Percentiles rank a stretch among this genome's conserved stretches.
Evolutionary conservation across 2,888 invertebrate genomes (phyloP).

Genomic region (Euproctis similis): DNA sequence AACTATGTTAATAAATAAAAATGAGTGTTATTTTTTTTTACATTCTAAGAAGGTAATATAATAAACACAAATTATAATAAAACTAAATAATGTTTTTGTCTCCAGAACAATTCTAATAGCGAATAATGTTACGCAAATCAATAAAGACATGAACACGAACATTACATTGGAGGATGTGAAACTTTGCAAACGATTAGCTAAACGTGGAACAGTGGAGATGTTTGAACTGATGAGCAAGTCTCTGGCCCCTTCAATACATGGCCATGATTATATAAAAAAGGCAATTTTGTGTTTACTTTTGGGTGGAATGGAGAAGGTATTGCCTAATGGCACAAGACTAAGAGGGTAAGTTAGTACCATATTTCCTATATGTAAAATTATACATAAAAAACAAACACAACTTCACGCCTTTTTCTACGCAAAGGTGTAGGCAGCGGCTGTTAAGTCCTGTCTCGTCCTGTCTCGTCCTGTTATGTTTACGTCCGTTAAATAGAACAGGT

Average conservation of each 20-base stretch:
- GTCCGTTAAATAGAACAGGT: too few relatives aligned
- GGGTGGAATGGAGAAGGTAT: conserved; percentile 95
- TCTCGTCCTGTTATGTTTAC: too few relatives aligned
- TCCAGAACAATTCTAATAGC: conserved; percentile 93
- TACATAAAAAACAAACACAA: too few relatives aligned
- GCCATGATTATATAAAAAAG: conserved; percentile 96
- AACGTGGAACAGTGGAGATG: conserved; percentile 82
- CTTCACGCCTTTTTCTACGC: too few relatives aligned
- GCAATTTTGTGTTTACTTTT: conserved; percentile 95
- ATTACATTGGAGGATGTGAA: conserved; percentile 92
- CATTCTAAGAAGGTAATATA: too few relatives aligned
- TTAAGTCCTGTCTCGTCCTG: too few relatives aligned
- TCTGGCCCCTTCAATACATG: conserved; percentile 97
- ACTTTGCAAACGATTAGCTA: conserved; percentile 88
- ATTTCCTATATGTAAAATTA: too few relatives aligned
- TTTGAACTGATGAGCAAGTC: conserved; percentile 94
- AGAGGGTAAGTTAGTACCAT: conserved; percentile 88
- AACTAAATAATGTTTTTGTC: too few relatives aligned
- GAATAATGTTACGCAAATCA: conserved; percentile 92
- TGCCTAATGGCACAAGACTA: conserved; percentile 93
- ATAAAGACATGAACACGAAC: conserved; percentile 86
- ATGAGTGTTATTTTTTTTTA: too few relatives aligned
- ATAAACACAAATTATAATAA: too few relatives aligned
- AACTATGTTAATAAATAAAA: too few relatives aligned
- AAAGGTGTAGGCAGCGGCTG: too few relatives aligned